These are phyloP conservation scores for Morpho helenor DNA, from an alignment of 2,888 invertebrate species.

Conservation along the genomic window DNA sequence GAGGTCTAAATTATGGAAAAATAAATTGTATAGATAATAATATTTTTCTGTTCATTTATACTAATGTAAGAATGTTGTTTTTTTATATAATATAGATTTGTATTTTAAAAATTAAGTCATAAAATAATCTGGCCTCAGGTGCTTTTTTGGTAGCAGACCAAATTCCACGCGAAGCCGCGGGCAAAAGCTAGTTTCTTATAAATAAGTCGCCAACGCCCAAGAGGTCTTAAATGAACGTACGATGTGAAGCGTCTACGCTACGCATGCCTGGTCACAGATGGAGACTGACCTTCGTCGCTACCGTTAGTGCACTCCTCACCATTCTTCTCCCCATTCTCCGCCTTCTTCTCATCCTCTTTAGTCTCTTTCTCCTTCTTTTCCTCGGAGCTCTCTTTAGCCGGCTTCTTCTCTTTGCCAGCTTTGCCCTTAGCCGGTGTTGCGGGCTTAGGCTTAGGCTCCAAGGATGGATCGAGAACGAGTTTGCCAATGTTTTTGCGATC, in stretches of 20 bases:
- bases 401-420: constrained; percentile 84
- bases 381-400: constrained; percentile 81
- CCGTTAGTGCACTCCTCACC: constrained; percentile 77
- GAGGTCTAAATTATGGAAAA: no score
- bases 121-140: no score
- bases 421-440: constrained; percentile 88
- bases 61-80: no score
- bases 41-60: no score
- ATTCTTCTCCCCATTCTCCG: constrained; percentile 71
- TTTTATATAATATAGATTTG: no score
- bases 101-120: no score
- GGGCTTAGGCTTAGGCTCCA: constrained; percentile 89
- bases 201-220: constrained; percentile 10
- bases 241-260: constrained; percentile 57
- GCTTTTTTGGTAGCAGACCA: no score
- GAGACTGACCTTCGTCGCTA: constrained; percentile 77
- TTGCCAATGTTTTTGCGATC: constrained; percentile 95
- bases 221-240: constrained; percentile 19
- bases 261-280: constrained; percentile 58
- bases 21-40: no score
- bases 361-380: constrained; percentile 82
- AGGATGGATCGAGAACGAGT: constrained; percentile 88
- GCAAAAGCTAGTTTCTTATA: no score
- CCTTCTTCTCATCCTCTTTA: constrained; percentile 76
- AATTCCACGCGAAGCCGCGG: no score